Base-by-base conservation (phyloP, 1,140 invertebrate genomes). In the Pogonus chalceus region DNA sequence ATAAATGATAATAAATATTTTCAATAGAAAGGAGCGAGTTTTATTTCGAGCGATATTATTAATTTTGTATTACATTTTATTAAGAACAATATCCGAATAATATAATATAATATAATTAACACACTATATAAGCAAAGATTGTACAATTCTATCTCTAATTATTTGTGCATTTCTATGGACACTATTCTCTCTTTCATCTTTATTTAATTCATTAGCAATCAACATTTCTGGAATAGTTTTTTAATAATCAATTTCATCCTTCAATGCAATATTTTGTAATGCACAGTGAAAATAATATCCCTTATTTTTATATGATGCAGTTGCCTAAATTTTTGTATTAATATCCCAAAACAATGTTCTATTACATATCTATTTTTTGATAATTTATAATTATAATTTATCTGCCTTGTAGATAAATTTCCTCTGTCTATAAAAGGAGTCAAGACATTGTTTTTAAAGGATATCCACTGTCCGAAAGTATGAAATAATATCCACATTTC, bases 381-480 rank as follows among this genome's bases (percentile, higher is more conserved):
- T 26, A 60, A 51, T 52, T 37, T 49, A 2, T 51, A 12, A 55
- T 60, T 62, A n/a, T 56, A 60, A 23, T 47, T 46, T 1, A 43
- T 20, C 49, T 62, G 53, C 1, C 10, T 2, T 53, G 20, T 31
- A 2, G 23, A 52, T 23, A 62, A 31, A 14, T 57, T 46, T n/a
- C 60, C 60, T 37, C 47, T 56, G 35, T 62, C 53, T 56, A 48
- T 56, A 51, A 58, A 60, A 49, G 58, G 60, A 10, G 60, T 60
- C 35, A 62, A n/a, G n/a, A 62, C 7, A 47, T 62, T 53, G 9
- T 35, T 7, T 9, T n/a, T 9, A 55, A 49, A 4, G 58, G 60
- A 55, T 63, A 65, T 22, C 46, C 63, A 54, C 56, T 60, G 48
- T 64, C 59, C 22, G 62, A 57, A 9, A 65, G 18, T 43, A 56